Evolutionary conservation across 2,888 invertebrate genomes (phyloP).

Genomic region (Cerastis rubricosa): DNA sequence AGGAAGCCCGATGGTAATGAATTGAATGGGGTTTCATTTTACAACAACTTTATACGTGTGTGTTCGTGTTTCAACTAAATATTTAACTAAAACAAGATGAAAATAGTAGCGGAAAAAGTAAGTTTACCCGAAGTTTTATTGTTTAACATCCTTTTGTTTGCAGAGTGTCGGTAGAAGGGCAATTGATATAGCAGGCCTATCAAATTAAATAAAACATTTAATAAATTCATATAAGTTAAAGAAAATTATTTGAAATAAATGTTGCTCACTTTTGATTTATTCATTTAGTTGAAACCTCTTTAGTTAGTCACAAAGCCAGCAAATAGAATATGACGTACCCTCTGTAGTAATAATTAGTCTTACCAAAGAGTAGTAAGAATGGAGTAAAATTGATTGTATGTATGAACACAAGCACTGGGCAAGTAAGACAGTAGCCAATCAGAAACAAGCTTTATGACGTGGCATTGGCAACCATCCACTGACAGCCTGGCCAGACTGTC

Average conservation of each 20-base stretch:
- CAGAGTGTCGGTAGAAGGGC: background rate
- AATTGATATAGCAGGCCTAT: background rate
- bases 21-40: conserved; percentile 9
- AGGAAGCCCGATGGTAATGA: conserved; percentile 48
- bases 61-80: conserved; percentile 34
- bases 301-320: conserved; percentile 28
- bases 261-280: background rate
- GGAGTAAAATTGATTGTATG: background rate
- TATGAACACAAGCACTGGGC: background rate
- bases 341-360: conserved; percentile 2
- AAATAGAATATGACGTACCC: background rate
- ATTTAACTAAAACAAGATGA: background rate
- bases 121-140: background rate
- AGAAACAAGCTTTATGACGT: background rate
- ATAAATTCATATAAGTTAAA: background rate
- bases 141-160: background rate
- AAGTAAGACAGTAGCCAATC: background rate
- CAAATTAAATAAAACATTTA: background rate
- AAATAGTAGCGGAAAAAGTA: background rate
- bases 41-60: conserved; percentile 2
- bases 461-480: conserved; percentile 7
- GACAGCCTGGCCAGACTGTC: background rate
- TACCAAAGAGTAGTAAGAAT: conserved; percentile 25
- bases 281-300: conserved; percentile 37
- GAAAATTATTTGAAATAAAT: background rate